phyloP scores from a whole-genome alignment of 2,888 invertebrate species.

The Seira musarum region DNA sequence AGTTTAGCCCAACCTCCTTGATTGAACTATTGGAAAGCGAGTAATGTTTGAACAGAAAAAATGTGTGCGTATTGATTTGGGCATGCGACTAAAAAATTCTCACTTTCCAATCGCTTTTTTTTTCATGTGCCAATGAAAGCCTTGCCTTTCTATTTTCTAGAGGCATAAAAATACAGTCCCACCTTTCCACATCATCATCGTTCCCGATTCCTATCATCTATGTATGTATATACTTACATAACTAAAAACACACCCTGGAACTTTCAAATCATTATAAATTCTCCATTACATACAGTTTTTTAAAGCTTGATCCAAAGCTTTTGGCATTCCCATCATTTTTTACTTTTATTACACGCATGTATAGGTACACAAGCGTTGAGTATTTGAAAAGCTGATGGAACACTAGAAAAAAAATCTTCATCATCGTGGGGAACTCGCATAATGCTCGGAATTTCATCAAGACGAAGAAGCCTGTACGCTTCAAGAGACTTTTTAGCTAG shows the following conservation, averaged over 20 bases:
- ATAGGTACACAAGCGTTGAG: slow-evolving; percentile 9
- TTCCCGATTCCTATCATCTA: slow-evolving; percentile 15
- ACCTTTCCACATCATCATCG: slow-evolving; percentile 39
- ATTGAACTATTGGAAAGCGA: slow-evolving; percentile 70
- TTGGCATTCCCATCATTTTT: slow-evolving; percentile 34
- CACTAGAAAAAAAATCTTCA: slow-evolving; percentile 8
- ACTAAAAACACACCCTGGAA: neutral
- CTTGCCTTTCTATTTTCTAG: slow-evolving; percentile 13
- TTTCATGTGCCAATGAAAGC: neutral
- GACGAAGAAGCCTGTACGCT: slow-evolving; percentile 4
- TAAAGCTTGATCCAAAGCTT: slow-evolving; percentile 24
- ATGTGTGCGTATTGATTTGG: slow-evolving; percentile 64
- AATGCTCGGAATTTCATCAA: slow-evolving; percentile 21
- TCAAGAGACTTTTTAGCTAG: slow-evolving; percentile 24
- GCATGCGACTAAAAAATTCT: slow-evolving; percentile 65
- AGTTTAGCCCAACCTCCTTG: slow-evolving; percentile 59
- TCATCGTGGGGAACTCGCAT: neutral
- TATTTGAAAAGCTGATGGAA: slow-evolving; percentile 1
- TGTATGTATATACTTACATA: neutral
- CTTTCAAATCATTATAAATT: slow-evolving; percentile 4
- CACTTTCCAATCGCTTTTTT: slow-evolving; percentile 64
- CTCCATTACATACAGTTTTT: slow-evolving; percentile 16
- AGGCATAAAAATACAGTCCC: no score
- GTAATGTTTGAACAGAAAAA: slow-evolving; percentile 50
- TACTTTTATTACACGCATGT: neutral